Percentiles rank a stretch among this genome's conserved stretches.
Conservation (phyloP, 2,113 vertebrate genomes). For the Prochilodus magdalenae region DNA sequence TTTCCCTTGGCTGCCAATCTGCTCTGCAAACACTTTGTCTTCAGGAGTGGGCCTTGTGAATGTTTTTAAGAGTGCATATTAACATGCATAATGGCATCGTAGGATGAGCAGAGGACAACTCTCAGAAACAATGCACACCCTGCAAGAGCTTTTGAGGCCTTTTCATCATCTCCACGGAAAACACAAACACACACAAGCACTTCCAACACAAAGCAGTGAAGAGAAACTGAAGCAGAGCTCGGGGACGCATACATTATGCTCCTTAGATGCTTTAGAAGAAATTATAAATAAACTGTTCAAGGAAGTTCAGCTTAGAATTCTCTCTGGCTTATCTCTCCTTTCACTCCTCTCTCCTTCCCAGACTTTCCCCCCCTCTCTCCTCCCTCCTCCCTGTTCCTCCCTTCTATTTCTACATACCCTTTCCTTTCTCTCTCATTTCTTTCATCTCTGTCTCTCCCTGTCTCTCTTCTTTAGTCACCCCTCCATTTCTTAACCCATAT, state of each 20-base stretch:
- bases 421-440: background rate
- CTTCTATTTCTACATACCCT: background rate
- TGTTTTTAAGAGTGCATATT: background rate
- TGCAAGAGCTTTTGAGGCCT: slow-evolving; percentile 22
- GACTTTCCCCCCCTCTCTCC: no score
- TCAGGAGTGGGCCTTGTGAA: background rate
- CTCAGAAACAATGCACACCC: background rate
- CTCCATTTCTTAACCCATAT: no score
- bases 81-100: background rate
- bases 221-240: slow-evolving; percentile 1
- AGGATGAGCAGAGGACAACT: background rate
- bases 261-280: slow-evolving; percentile 14
- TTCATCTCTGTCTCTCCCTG: background rate
- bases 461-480: no score
- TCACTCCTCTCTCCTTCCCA: no score
- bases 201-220: background rate
- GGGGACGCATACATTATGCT: slow-evolving; percentile 28
- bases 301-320: background rate
- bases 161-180: slow-evolving; percentile 29
- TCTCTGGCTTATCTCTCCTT: no score
- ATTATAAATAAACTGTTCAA: slow-evolving; percentile 8
- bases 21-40: background rate
- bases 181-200: slow-evolving; percentile 17
- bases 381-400: background rate
- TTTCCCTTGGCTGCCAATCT: background rate